Base-by-base conservation (phyloP, 2,797 vertebrate genomes). In the Discoglossus pictus region DNA sequence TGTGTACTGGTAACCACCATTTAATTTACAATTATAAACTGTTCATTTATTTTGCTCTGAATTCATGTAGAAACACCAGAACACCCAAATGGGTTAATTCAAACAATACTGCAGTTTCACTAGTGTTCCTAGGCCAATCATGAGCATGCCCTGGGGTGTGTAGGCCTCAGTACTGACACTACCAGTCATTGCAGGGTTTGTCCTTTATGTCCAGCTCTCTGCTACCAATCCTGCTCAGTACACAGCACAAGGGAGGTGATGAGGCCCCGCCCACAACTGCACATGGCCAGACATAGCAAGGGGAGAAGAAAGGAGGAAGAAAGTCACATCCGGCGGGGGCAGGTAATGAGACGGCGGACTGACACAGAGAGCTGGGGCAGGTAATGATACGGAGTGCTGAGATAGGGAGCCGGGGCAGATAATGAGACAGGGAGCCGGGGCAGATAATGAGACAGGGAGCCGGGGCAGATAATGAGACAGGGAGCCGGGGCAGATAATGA, bases 281-380 rank as follows among this genome's bases (percentile, higher is more conserved):
- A 68, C 66, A 68, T 68, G 66, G 66, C 58, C 52, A 25, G 27
- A 35, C 44, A 42, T 38, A 24, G 56, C 20, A 43, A 25, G 27
- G 38, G 42, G 51, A 51, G 48, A 61, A 61, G 56, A 46, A 31
- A 52, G 54, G 25, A 44, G 56, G 66, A 52, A 38, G 58, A 43
- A 42, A 15, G 65, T 13, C 10, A 13, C 27, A 15, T 2, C 2
- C 31, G 11, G 11, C 15, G 25, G 38, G 12, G 2, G n/a, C 65
- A 53, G 65, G 65, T 61, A 68, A 53, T 36, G 6, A 31, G n/a
- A n/a, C n/a, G 10, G 24, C 27, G n/a, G n/a, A 40, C 5, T 58
- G 38, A 17, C 2, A 13, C 27, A 1, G 3, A 2, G 1, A 20
- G 12, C 4, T 2, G 17, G 23, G 3, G 15, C 10, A n/a, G 10